These are phyloP conservation scores for Haliclystus octoradiatus DNA, from an alignment of 30 jellyfish, hydroid and myxozoan genomes.

Conservation along the genomic window DNA sequence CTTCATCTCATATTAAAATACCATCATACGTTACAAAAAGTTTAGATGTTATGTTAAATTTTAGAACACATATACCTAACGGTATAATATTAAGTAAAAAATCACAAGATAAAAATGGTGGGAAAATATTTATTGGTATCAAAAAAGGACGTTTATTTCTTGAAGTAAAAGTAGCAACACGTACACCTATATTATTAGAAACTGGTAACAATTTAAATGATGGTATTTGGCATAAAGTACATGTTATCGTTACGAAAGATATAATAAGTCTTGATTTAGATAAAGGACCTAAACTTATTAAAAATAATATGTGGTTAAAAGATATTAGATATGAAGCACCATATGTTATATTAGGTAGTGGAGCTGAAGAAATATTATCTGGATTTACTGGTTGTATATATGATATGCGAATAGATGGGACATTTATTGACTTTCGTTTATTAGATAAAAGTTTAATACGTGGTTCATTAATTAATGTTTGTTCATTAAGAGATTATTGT, in stretches of 20 bases:
- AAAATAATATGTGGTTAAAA: slow-evolving; percentile 29
- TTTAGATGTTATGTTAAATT: slow-evolving; percentile 37
- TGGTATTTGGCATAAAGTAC: slow-evolving; percentile 92
- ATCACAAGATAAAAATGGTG: background rate
- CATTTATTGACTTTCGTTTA: slow-evolving; percentile 41
- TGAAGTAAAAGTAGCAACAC: slow-evolving; percentile 43
- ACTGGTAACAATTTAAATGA: slow-evolving; percentile 52
- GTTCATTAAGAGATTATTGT: slow-evolving; percentile 58
- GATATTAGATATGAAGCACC: slow-evolving; percentile 31
- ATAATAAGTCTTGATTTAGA: slow-evolving; percentile 25
- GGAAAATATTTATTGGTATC: slow-evolving; percentile 48
- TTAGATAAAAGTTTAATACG: slow-evolving; percentile 22
- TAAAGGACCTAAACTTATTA: slow-evolving; percentile 13
- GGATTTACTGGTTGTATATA: slow-evolving; percentile 92
- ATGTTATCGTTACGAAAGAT: slow-evolving; percentile 35
- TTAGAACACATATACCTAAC: slow-evolving; percentile 49
- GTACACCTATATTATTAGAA: slow-evolving; percentile 43
- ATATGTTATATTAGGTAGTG: slow-evolving; percentile 87
- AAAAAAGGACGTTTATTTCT: slow-evolving; percentile 40
- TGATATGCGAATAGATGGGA: slow-evolving; percentile 57
- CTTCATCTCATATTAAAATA: slow-evolving; percentile 40
- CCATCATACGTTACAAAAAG: slow-evolving; percentile 60
- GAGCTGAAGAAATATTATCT: slow-evolving; percentile 58
- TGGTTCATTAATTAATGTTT: slow-evolving; percentile 46
- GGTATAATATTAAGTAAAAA: slow-evolving; percentile 36